Conservation (phyloP, 2,888 invertebrate species). For the Nephrotoma guestfalica region DNA sequence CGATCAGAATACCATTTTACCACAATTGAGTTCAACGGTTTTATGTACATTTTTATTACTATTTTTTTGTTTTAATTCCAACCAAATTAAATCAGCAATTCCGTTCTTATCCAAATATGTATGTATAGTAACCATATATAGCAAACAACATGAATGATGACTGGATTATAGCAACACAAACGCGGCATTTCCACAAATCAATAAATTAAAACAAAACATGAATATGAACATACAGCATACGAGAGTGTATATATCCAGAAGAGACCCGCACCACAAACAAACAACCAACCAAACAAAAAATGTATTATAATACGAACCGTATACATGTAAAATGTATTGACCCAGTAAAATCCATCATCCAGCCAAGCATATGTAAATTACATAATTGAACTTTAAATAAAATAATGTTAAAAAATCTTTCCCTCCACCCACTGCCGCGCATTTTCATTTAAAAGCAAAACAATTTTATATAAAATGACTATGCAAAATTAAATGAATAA, state of each 20-base stretch:
- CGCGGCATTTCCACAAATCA: not conserved
- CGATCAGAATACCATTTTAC: not conserved
- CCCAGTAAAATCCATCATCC: not conserved
- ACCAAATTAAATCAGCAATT: not conserved
- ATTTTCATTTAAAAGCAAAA: not conserved
- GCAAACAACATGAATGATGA: not conserved
- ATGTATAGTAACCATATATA: not conserved
- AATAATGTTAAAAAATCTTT: not conserved
- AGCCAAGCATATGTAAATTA: not conserved
- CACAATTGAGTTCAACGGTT: not conserved
- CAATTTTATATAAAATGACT: not conserved
- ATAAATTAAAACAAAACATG: not conserved
- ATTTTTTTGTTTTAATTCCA: not conserved
- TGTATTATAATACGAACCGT: not conserved
- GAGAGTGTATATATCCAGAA: not conserved
- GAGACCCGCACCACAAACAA: not conserved
- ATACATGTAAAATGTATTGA: not conserved
- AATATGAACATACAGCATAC: not conserved
- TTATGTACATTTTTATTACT: not conserved
- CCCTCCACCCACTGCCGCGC: not conserved
- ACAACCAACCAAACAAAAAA: not conserved
- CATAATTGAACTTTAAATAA: not conserved
- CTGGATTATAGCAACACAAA: not conserved
- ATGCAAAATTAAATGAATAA: not conserved
- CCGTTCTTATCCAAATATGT: not conserved